A percentile compares a stretch with the other conserved stretches of the same genome.
These are phyloP conservation scores for Mustela lutreola DNA, from an alignment of 2,113 vertebrate species.

Conservation along the genomic window DNA sequence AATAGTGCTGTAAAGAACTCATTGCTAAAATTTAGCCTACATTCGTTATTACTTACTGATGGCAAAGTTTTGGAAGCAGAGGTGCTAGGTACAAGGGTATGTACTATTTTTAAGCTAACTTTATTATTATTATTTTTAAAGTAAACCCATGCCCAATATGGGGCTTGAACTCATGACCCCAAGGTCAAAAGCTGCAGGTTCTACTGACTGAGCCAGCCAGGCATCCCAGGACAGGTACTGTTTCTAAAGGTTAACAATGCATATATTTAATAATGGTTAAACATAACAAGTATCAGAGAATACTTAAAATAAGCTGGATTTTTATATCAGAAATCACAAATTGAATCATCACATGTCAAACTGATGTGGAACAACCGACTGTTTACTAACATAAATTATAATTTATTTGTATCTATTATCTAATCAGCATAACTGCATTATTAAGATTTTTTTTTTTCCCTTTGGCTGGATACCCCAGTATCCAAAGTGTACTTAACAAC, in stretches of 20 bases:
- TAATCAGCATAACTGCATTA: not conserved
- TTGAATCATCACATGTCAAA: not conserved
- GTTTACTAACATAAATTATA: not conserved
- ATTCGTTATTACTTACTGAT: no score
- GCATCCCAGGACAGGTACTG: accelerated
- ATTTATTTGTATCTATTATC: not conserved
- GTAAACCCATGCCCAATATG: not conserved
- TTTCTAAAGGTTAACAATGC: not conserved
- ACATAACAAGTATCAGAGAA: not conserved
- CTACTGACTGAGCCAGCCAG: not conserved
- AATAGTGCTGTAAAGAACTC: not conserved
- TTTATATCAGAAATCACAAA: not conserved
- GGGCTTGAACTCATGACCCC: not conserved
- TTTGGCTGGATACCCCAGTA: not conserved
- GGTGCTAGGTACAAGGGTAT: accelerated
- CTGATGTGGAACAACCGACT: not conserved
- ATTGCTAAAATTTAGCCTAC: accelerated
- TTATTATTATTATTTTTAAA: not conserved
- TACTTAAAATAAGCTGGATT: not conserved
- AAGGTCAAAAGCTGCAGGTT: not conserved
- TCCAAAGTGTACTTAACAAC: not conserved
- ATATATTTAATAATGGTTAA: not conserved
- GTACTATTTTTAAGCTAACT: not conserved
- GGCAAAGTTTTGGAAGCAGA: no score
- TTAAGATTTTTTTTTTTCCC: not conserved